Conservation (phyloP, 1,140 invertebrate species). For the Drosophila lacertosa region DNA sequence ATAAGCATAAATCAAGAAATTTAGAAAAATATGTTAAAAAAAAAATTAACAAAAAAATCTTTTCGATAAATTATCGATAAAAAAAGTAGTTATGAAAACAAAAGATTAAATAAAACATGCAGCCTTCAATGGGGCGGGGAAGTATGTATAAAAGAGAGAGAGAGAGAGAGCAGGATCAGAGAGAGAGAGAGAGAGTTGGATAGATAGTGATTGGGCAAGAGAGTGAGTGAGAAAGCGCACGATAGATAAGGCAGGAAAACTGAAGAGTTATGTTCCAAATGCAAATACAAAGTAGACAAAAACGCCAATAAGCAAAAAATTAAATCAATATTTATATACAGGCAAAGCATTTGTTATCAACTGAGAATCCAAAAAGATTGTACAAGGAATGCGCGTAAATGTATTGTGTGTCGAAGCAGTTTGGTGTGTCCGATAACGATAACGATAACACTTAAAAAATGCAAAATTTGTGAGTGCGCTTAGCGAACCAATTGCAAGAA, state of each 20-base stretch:
- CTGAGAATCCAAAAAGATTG: constrained; percentile 33
- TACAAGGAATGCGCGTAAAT: constrained; percentile 22
- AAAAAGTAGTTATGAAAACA: not conserved
- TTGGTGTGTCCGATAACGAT: constrained; percentile 29
- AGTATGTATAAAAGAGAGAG: constrained; percentile 6
- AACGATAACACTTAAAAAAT: constrained; percentile 38
- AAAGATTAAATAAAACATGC: constrained; percentile 55
- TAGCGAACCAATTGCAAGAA: constrained; percentile 18
- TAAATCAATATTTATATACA: no score
- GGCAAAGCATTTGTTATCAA: constrained; percentile 41
- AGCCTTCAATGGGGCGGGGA: constrained; percentile 32
- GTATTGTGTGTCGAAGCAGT: constrained; percentile 22
- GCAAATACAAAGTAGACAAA: constrained; percentile 19
- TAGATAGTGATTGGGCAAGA: constrained; percentile 19
- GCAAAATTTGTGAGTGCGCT: constrained; percentile 39
- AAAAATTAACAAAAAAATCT: not conserved
- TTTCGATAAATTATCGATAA: constrained; percentile 32
- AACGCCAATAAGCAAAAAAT: constrained; percentile 70
- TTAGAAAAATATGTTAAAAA: not conserved
- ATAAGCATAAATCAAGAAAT: constrained; percentile 11
- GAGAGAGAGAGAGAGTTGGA: constrained; percentile 18
- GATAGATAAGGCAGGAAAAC: constrained; percentile 42
- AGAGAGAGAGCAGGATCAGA: no score
- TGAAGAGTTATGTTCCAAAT: constrained; percentile 10
- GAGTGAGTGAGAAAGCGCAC: constrained; percentile 34